Base-by-base conservation (phyloP, 2,797 vertebrate genomes). In the Malacoraja senta region DNA sequence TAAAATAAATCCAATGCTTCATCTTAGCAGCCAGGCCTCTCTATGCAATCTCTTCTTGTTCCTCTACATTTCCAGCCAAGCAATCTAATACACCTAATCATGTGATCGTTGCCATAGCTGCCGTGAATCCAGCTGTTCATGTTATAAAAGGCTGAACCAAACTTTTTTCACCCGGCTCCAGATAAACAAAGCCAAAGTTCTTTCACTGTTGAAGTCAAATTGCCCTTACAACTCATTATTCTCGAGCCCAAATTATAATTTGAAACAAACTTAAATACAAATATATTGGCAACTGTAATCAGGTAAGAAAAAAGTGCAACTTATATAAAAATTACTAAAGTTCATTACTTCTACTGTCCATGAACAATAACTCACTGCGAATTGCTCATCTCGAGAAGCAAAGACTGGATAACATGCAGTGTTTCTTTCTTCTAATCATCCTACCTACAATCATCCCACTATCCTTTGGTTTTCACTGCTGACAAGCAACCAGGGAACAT, bases 1-100 rank as follows among this genome's bases (percentile, higher is more conserved):
- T 95, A 94, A 94, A 95, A 71, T 94, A 94, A 96, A 96, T 95
- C 95, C 96, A 95, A 95, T 96, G 96, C 96, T 97, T 96, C 95
- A 95, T 94, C 90, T 94, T 96, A 96, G 95, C 95, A 95, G 96
- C 96, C 96, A 95, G 95, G 96, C 95, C 96, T 88, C 61, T 88
- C 17, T 68, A 13, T 35, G n/a, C n/a, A 96, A 95, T 97, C 97
- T 96, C 93, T 94, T 95, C 94, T 95, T 94, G 95, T 95, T 96
- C 96, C 95, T 98, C 97, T 95, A 95, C 97, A 97, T 96, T 95
- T 95, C 95, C 96, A 96, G 95, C 95, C 86, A 96, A 97, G 98
- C 97, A 98, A 98, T 98, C 97, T 97, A 98, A 98, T 98, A 98
- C 97, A 98, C 97, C 97, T 97, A 96, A 97, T 98, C 98, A 98